Percentiles rank a stretch among this genome's conserved stretches.
Conservation (phyloP, 2,888 invertebrate genomes). For the Suillia variegata region DNA sequence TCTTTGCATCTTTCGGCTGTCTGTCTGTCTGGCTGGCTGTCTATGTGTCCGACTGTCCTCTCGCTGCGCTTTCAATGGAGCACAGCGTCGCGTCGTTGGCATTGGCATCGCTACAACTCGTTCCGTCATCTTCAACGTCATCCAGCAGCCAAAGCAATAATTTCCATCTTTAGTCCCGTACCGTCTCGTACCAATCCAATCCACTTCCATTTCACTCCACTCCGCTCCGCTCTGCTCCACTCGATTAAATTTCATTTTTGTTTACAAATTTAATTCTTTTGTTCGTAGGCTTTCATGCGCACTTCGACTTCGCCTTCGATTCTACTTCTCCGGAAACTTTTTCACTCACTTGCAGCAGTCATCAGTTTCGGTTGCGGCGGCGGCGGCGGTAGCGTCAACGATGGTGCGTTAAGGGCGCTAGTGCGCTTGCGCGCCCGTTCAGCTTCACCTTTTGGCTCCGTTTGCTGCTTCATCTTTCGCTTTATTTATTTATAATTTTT, state of each 20-base stretch:
- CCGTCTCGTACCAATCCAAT: background rate
- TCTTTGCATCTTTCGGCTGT: slow-evolving; percentile 1
- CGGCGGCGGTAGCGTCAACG: too few relatives aligned
- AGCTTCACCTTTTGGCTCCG: background rate
- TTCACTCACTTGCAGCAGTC: too few relatives aligned
- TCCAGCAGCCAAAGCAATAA: background rate
- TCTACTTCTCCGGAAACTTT: background rate
- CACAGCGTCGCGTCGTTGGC: too few relatives aligned
- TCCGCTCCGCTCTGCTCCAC: background rate
- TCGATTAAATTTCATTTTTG: slow-evolving; percentile 3
- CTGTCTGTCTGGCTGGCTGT: too few relatives aligned
- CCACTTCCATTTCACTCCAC: background rate
- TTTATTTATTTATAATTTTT: background rate
- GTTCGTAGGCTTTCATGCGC: background rate
- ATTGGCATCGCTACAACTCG: too few relatives aligned
- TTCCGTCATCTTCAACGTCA: background rate
- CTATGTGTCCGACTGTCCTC: too few relatives aligned
- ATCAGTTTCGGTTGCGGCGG: background rate
- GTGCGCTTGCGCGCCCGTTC: background rate
- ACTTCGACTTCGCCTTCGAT: background rate
- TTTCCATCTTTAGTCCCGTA: background rate
- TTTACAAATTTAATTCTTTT: background rate
- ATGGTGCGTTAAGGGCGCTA: too few relatives aligned
- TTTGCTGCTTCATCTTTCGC: background rate
- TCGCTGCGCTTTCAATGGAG: background rate